A percentile compares a stretch with the other conserved stretches of the same genome.
Conservation (phyloP, 30 jellyfish, hydroid and myxozoan genomes). For the Clytia hemisphaerica region DNA sequence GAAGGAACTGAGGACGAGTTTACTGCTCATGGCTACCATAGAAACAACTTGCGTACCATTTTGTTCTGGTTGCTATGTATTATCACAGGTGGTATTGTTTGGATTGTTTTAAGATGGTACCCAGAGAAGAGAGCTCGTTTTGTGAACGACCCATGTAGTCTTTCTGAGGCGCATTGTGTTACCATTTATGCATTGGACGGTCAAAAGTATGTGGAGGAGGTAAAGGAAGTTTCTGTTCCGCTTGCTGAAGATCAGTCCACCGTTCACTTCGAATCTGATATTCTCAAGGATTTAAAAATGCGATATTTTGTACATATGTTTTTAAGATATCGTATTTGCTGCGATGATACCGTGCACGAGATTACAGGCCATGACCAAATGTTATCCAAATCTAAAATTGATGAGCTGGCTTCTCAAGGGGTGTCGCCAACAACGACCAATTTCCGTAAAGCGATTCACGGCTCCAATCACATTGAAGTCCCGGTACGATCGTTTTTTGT, state of each 20-base stretch:
- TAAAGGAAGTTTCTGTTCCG: conserved; percentile 1
- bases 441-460: neutral
- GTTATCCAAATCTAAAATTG: too few relatives aligned
- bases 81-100: conserved; percentile 17
- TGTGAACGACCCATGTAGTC: conserved; percentile 12
- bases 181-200: neutral
- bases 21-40: conserved; percentile 8
- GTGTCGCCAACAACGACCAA: neutral
- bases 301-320: conserved; percentile 25
- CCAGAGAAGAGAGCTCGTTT: conserved; percentile 15
- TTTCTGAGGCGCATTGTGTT: conserved; percentile 13
- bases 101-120: conserved; percentile 24
- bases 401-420: too few relatives aligned
- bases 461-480: conserved; percentile 17
- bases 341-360: neutral
- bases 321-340: conserved; percentile 20
- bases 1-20: conserved; percentile 39
- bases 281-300: neutral
- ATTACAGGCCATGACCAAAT: conserved; percentile 13
- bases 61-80: conserved; percentile 3
- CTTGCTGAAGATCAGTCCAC: too few relatives aligned
- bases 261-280: conserved; percentile 1
- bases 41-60: conserved; percentile 10
- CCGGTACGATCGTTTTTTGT: conserved; percentile 17
- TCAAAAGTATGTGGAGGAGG: neutral